These are phyloP conservation scores for Paratrypauchen microcephalus DNA, from an alignment of 2,797 vertebrate genomes.

Conservation along the genomic window DNA sequence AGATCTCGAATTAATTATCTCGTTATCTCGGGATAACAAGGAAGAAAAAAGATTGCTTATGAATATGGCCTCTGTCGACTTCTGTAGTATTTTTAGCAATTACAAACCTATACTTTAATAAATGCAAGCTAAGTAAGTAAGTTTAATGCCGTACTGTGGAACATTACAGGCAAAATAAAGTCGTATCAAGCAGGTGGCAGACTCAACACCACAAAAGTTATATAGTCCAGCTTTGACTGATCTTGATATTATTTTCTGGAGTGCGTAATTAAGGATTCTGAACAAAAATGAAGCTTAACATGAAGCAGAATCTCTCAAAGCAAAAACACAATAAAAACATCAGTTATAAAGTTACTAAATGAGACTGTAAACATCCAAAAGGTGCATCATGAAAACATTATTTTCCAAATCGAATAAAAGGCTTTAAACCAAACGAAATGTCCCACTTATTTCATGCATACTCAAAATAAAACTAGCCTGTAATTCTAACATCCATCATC, in stretches of 20 bases:
- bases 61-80: too few species aligned
- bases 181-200: too few species aligned
- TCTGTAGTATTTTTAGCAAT: neutral
- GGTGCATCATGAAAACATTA: neutral
- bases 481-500: neutral
- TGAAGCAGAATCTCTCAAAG: slow-evolving; percentile 26
- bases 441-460: neutral
- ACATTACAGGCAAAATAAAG: neutral
- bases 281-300: slow-evolving; percentile 29
- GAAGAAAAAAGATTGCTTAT: too few species aligned
- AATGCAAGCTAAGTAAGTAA: neutral
- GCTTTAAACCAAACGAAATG: neutral
- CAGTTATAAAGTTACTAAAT: neutral
- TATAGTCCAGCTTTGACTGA: neutral
- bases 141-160: neutral
- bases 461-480: neutral
- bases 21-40: too few species aligned
- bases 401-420: neutral
- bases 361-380: slow-evolving; percentile 1
- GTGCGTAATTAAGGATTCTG: neutral
- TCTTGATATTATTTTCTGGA: neutral
- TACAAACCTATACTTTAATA: neutral
- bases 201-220: too few species aligned
- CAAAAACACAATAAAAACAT: slow-evolving; percentile 10
- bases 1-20: too few species aligned